These are phyloP conservation scores for Ornithoptera alexandrae DNA, from an alignment of 2,888 invertebrate genomes.

Conservation along the genomic window DNA sequence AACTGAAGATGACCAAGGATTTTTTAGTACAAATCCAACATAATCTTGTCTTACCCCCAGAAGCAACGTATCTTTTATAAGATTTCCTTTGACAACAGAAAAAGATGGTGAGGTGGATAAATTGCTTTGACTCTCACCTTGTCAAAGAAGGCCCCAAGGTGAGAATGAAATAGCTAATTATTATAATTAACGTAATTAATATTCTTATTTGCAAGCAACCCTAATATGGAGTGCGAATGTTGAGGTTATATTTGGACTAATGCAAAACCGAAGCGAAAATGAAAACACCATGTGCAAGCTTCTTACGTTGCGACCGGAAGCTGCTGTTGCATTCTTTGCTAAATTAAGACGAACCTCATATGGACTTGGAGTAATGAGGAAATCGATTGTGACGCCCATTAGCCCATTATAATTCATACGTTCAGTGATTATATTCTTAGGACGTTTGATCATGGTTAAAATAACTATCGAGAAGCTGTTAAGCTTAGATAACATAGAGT, in stretches of 20 bases:
- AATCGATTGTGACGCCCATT: neutral
- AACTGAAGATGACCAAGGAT: too few species aligned
- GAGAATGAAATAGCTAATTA: neutral
- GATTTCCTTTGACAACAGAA: too few species aligned
- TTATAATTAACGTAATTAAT: neutral
- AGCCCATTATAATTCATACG: neutral
- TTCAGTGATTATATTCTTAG: neutral
- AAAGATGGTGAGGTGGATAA: neutral
- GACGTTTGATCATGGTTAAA: neutral
- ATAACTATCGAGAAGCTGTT: too few species aligned
- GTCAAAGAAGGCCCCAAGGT: neutral
- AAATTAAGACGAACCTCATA: conserved; percentile 23
- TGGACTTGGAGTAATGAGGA: conserved; percentile 14
- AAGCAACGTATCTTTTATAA: too few species aligned
- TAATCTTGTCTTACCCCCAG: too few species aligned
- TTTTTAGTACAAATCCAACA: too few species aligned
- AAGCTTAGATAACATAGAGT: too few species aligned
- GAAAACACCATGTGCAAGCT: conserved; percentile 21
- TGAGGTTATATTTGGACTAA: conserved; percentile 21
- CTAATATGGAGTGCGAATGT: conserved; percentile 10
- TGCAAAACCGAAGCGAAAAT: conserved; percentile 17
- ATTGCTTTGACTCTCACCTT: neutral
- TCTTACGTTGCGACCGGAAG: conserved; percentile 6
- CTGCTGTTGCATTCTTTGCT: conserved; percentile 20
- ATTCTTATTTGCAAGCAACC: neutral